Conservation (phyloP, 2,113 vertebrate species). For the Bubo bubo region DNA sequence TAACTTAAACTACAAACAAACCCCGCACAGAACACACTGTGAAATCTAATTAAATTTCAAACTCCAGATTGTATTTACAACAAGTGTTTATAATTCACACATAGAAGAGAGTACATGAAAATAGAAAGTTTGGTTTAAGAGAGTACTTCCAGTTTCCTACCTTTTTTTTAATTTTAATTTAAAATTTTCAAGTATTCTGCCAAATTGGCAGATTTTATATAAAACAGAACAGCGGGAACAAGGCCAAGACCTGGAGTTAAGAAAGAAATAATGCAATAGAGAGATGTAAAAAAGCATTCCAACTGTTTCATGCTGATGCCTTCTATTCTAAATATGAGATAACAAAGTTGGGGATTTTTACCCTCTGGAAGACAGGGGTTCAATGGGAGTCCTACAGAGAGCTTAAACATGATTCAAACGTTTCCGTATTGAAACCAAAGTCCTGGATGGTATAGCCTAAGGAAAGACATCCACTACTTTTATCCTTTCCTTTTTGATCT, state of each 20-base stretch:
- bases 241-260: neutral
- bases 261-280: neutral
- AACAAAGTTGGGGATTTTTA: neutral
- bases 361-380: neutral
- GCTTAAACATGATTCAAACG: neutral
- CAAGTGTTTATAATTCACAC: neutral
- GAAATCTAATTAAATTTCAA: neutral
- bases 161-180: neutral
- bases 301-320: neutral
- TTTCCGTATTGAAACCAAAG: neutral
- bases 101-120: neutral
- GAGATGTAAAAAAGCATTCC: neutral
- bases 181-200: neutral
- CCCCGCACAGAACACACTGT: neutral
- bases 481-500: neutral
- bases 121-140: neutral
- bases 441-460: neutral
- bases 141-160: neutral
- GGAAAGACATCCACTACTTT: neutral
- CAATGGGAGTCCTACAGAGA: neutral
- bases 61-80: neutral
- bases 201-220: neutral
- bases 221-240: neutral
- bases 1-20: neutral
- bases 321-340: neutral